phyloP scores from a whole-genome alignment of 2,888 invertebrate genomes.

The Perdita meconis region DNA sequence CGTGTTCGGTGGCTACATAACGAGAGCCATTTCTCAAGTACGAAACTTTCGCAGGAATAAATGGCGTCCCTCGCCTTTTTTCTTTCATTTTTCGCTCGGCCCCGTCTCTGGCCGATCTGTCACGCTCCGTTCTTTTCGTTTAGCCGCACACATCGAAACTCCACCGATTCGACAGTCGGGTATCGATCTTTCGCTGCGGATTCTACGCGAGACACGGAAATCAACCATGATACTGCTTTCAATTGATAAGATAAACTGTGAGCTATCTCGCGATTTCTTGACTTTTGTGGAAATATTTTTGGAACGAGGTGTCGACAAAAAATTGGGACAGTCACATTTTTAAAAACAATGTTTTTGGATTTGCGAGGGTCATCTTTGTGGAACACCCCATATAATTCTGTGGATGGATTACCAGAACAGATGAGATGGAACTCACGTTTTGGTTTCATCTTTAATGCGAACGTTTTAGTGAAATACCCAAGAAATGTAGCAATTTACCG shows the following conservation, averaged over 20 bases:
- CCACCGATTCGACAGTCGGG: conserved; percentile 15
- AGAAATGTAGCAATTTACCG: too few relatives aligned
- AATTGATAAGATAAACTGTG: conserved; percentile 16
- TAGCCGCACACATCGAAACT: conserved; percentile 3
- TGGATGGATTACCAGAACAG: too few relatives aligned
- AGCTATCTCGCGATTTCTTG: too few relatives aligned
- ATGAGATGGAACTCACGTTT: too few relatives aligned
- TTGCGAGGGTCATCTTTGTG: too few relatives aligned
- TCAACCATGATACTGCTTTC: not conserved
- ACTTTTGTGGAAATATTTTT: too few relatives aligned
- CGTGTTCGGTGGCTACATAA: conserved; percentile 71
- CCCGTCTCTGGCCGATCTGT: conserved; percentile 25
- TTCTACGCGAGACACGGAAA: conserved; percentile 7
- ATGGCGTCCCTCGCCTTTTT: conserved; percentile 50
- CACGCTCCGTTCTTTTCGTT: conserved; percentile 21
- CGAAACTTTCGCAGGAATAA: conserved; percentile 69
- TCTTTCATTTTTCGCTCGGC: conserved; percentile 11
- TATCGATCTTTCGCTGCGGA: conserved; percentile 26
- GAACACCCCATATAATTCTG: too few relatives aligned
- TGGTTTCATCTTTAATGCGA: too few relatives aligned
- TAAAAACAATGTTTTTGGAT: too few relatives aligned
- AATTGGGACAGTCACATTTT: too few relatives aligned
- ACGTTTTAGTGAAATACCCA: too few relatives aligned
- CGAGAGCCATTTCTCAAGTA: conserved; percentile 74
- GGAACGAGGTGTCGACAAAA: too few relatives aligned